phyloP scores from a whole-genome alignment of 1,140 invertebrate species.

The Chrysopa pallens region DNA sequence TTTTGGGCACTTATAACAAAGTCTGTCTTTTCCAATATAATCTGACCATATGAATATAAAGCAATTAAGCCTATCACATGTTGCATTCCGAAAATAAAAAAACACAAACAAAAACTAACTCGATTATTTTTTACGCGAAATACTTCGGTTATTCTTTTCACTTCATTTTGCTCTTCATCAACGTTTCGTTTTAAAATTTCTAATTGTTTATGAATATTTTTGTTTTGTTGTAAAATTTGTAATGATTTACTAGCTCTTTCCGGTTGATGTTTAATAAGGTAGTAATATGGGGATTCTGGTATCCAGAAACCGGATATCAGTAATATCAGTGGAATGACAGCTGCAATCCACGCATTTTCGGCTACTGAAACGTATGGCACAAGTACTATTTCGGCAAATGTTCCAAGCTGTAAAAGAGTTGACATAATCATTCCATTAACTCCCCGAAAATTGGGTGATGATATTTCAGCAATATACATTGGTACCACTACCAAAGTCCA shows the following conservation, averaged over 20 bases:
- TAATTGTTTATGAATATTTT: constrained; percentile 27
- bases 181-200: constrained; percentile 38
- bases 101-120: constrained; percentile 40
- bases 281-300: constrained; percentile 64
- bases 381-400: constrained; percentile 44
- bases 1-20: constrained; percentile 17
- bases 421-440: constrained; percentile 12
- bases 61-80: constrained; percentile 60
- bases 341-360: constrained; percentile 33
- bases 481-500: constrained; percentile 42
- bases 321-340: constrained; percentile 36
- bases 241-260: constrained; percentile 40
- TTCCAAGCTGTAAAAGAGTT: constrained; percentile 30
- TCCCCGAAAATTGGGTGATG: constrained; percentile 46
- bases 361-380: constrained; percentile 38
- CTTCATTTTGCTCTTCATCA: constrained; percentile 30
- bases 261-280: constrained; percentile 32
- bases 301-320: constrained; percentile 44
- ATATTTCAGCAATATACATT: constrained; percentile 46
- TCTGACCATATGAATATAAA: constrained; percentile 53
- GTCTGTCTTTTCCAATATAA: constrained; percentile 44
- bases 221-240: constrained; percentile 4
- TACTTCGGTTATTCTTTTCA: constrained; percentile 35
- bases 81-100: constrained; percentile 49
- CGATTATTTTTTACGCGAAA: constrained; percentile 34